Conservation (phyloP, 1,140 invertebrate genomes). For the Yoshiicerus persimilis region DNA sequence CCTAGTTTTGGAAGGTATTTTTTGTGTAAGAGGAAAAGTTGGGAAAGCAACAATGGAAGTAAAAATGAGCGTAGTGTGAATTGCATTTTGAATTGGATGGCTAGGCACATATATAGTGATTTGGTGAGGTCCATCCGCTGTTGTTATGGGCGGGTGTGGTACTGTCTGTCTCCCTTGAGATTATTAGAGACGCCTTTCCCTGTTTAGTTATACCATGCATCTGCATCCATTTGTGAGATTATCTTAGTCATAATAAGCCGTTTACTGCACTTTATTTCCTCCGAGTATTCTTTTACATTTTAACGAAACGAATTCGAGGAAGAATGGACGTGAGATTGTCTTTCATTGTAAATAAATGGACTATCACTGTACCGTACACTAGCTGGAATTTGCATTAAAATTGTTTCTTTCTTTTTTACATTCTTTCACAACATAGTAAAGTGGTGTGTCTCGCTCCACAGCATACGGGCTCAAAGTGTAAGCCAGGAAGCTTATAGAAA, state of each 20-base stretch:
- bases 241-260: slow-evolving; percentile 10
- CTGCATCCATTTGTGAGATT: slow-evolving; percentile 11
- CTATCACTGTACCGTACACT: background rate
- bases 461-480: background rate
- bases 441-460: background rate
- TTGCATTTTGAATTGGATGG: background rate
- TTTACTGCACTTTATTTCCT: slow-evolving; percentile 10
- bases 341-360: slow-evolving; percentile 1
- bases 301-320: background rate
- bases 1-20: background rate
- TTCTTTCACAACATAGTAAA: background rate
- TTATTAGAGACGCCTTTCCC: background rate
- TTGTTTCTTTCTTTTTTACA: background rate
- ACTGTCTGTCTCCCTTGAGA: background rate
- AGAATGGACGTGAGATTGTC: background rate
- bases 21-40: background rate
- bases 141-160: background rate
- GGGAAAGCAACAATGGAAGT: background rate
- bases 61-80: background rate
- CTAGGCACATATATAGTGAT: background rate
- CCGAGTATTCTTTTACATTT: background rate
- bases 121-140: background rate
- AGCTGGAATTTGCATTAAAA: slow-evolving; percentile 5
- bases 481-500: background rate
- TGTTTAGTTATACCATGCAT: background rate